Conservation (phyloP, 2,888 invertebrate genomes). For the Apantesis nais region DNA sequence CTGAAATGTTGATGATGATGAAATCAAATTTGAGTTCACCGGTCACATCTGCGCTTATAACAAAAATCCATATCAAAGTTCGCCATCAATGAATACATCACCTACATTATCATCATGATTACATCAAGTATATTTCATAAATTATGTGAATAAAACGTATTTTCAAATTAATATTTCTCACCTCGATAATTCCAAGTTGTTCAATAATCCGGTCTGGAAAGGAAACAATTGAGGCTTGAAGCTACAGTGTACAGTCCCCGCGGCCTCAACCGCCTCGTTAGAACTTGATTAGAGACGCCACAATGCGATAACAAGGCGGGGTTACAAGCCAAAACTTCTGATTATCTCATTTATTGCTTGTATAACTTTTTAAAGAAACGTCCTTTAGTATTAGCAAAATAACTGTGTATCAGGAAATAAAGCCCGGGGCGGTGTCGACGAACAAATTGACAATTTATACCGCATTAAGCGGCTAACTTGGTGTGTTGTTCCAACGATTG, state of each 20-base stretch:
- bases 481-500: conserved; percentile 10
- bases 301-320: conserved; percentile 62
- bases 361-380: conserved; percentile 61
- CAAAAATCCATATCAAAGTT: too few species aligned
- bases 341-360: conserved; percentile 57
- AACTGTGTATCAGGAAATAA: conserved; percentile 48
- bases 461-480: conserved; percentile 26
- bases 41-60: too few species aligned
- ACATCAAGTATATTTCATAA: neutral
- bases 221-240: conserved; percentile 19
- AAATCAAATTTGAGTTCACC: too few species aligned
- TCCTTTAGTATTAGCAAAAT: conserved; percentile 43
- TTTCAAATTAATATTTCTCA: neutral
- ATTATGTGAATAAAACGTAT: neutral
- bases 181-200: neutral
- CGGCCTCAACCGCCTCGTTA: conserved; percentile 62
- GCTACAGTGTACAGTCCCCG: conserved; percentile 41
- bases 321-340: conserved; percentile 59
- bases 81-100: too few species aligned
- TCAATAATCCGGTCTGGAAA: neutral
- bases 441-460: conserved; percentile 50
- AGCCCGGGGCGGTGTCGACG: conserved; percentile 34
- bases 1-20: too few species aligned
- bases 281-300: conserved; percentile 70
- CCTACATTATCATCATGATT: too few species aligned